phyloP scores from a whole-genome alignment of 1,140 invertebrate species.

The Eupeodes corollae region DNA sequence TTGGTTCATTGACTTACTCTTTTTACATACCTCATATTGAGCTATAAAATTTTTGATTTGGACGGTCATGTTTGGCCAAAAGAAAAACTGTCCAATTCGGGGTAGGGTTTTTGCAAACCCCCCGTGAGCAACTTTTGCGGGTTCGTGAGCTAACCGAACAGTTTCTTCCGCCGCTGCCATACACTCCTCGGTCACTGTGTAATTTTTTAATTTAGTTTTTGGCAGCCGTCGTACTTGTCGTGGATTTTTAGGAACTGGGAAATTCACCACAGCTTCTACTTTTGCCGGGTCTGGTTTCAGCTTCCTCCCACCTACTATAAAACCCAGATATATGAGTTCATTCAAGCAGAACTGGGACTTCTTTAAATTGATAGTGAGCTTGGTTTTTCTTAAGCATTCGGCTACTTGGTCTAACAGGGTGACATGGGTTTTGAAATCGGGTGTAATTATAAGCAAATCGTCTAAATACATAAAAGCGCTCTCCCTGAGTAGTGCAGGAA shows the following conservation, averaged over 20 bases:
- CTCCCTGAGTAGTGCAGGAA: background rate
- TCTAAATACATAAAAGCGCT: constrained; percentile 20
- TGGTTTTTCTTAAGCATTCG: constrained; percentile 21
- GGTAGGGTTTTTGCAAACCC: background rate
- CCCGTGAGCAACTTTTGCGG: background rate
- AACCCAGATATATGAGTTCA: constrained; percentile 10
- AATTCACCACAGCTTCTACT: constrained; percentile 10
- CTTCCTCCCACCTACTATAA: constrained; percentile 3
- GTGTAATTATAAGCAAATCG: constrained; percentile 37
- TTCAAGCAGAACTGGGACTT: constrained; percentile 35
- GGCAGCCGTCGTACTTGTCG: constrained; percentile 11
- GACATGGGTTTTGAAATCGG: constrained; percentile 35
- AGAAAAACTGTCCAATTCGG: background rate
- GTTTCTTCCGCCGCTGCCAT: no score
- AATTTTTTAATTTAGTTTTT: no score
- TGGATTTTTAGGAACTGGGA: constrained; percentile 8
- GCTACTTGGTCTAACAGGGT: constrained; percentile 27
- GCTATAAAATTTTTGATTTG: background rate
- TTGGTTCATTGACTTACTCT: background rate
- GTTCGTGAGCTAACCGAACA: background rate
- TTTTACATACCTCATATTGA: background rate
- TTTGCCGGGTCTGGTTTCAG: constrained; percentile 11
- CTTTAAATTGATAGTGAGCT: constrained; percentile 37
- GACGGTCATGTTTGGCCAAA: background rate
- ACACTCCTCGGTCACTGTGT: no score